Base-by-base conservation (phyloP, 1,140 invertebrate genomes). In the Drosophila virilis region DNA sequence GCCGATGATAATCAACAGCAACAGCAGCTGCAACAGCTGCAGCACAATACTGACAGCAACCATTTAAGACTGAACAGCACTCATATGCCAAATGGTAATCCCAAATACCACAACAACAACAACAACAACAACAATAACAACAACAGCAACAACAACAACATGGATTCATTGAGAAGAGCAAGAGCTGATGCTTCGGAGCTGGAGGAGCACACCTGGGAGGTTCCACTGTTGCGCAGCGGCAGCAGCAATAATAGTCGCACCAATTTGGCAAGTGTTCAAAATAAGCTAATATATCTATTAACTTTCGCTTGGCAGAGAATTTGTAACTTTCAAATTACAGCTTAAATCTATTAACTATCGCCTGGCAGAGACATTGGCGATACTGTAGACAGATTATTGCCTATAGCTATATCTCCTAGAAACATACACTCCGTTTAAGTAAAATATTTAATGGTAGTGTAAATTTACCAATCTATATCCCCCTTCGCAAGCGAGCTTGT, bases 131-230 rank as follows among this genome's bases (percentile, higher is more conserved):
- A 10, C 66, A 51, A 51, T n/a, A 33, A 40, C 8, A 74, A 50
- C 54, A 70, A 50, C 33, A 57, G 8, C 28, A 12, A 9, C 10
- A 42, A 48, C 2, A 43, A 10, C 33, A 59, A 40, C 32, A 32
- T 60, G 38, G 32, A 69, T 15, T 7, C 58, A 22, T 35, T 13
- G 32, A 10, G 15, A 38, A 15, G 45, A 28, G 52, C 32, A 38
- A 48, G 45, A 45, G 52, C 32, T 1, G 64, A 52, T 37, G 28
- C 64, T 33, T 40, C 67, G 43, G 66, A 71, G 8, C 42, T 73
- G 57, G 90, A 91, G n/a, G 83, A 90, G 12, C 84, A 73, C 15
- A 90, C 90, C 17, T 90, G 81, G 86, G 90, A 91, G 52, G 76
- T 91, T 12, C 90, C 90, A 1, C 59, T 91, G 2, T 48, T 91